Evolutionary conservation across 2,888 invertebrate genomes (phyloP).

Genomic region (Temnothorax ravouxi): DNA sequence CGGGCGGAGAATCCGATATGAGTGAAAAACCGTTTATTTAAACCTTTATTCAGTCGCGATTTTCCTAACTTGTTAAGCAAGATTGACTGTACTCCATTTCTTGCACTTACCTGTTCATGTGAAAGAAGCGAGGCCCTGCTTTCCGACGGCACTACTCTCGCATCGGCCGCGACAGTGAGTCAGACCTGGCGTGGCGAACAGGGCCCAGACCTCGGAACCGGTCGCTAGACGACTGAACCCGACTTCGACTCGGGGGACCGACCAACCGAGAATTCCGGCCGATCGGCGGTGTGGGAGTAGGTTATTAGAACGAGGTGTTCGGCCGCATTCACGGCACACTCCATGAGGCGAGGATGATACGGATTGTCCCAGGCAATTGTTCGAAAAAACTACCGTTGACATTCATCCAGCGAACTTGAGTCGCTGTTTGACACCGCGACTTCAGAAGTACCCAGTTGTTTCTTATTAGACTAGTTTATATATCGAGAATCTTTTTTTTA

Average conservation of each 20-base stretch:
- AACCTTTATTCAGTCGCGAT: neutral
- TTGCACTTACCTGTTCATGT: slow-evolving; percentile 55
- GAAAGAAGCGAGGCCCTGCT: slow-evolving; percentile 60
- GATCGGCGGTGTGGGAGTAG: slow-evolving; percentile 82
- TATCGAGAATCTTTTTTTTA: neutral
- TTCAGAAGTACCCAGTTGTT: too few relatives aligned
- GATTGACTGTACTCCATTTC: neutral
- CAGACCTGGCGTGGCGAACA: slow-evolving; percentile 64
- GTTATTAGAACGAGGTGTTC: slow-evolving; percentile 83
- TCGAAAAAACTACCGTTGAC: neutral
- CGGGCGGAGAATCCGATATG: neutral
- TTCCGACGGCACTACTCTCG: slow-evolving; percentile 65
- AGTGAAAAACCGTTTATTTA: neutral
- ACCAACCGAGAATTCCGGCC: slow-evolving; percentile 4
- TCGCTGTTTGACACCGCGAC: neutral
- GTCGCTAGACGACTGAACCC: slow-evolving; percentile 76
- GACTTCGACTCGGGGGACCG: slow-evolving; percentile 21
- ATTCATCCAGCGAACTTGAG: neutral
- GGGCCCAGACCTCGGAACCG: slow-evolving; percentile 79
- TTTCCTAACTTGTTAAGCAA: neutral
- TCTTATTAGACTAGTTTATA: neutral
- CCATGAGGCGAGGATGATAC: slow-evolving; percentile 29
- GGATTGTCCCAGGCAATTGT: slow-evolving; percentile 10
- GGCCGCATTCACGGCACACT: slow-evolving; percentile 68
- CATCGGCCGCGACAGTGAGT: slow-evolving; percentile 64